Evolutionary conservation across 2,888 invertebrate species (phyloP).

Genomic region (Panorpa germanica): DNA sequence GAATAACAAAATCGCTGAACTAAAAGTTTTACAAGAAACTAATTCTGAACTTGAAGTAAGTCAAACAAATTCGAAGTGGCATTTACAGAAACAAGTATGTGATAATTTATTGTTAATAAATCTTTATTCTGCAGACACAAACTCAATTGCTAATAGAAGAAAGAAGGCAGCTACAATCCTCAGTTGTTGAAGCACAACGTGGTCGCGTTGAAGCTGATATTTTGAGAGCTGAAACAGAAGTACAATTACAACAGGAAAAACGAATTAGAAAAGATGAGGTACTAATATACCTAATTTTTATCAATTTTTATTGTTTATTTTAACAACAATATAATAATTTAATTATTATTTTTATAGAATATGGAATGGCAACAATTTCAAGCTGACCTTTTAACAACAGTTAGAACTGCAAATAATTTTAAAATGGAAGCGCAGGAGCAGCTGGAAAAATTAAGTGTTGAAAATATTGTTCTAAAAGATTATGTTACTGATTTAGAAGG

Average conservation of each 20-base stretch:
- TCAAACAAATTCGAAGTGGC: too few species aligned
- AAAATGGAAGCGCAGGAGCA: conserved; percentile 86
- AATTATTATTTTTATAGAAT: conserved; percentile 26
- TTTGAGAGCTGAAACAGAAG: conserved; percentile 44
- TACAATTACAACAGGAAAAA: conserved; percentile 41
- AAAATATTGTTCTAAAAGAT: conserved; percentile 65
- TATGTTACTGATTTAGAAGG: conserved; percentile 55
- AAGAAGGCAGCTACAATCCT: conserved; percentile 21
- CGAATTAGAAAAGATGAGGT: conserved; percentile 41
- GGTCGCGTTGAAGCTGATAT: conserved; percentile 52
- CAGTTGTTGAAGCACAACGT: conserved; percentile 54
- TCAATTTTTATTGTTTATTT: too few species aligned
- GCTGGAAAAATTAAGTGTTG: conserved; percentile 56
- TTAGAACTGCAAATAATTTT: conserved; percentile 89
- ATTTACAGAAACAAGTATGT: too few species aligned
- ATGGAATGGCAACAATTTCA: conserved; percentile 92
- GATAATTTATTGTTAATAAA: conserved; percentile 1
- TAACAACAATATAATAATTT: conserved; percentile 12
- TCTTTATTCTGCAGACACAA: conserved; percentile 16
- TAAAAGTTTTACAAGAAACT: conserved; percentile 55
- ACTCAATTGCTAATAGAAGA: conserved; percentile 25
- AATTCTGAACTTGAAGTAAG: conserved; percentile 43
- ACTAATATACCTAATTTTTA: conserved; percentile 12
- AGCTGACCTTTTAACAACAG: conserved; percentile 78
- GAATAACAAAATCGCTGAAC: conserved; percentile 43